phyloP scores from a whole-genome alignment of 2,797 vertebrate species.

The Microctenopoma lineatum region DNA sequence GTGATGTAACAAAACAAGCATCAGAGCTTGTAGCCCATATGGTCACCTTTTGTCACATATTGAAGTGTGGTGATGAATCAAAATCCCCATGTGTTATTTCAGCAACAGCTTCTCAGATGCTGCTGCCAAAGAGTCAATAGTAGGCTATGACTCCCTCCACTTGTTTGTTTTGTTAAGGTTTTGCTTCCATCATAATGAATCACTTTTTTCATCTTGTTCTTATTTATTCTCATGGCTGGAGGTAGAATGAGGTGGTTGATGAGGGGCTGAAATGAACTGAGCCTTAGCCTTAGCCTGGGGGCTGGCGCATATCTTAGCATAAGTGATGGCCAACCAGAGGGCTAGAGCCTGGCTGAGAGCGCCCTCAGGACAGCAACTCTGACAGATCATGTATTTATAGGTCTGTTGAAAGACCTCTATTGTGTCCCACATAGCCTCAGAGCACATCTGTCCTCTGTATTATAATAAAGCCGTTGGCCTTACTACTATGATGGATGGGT shows the following conservation, averaged over 20 bases:
- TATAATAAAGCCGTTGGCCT: slow-evolving; percentile 86
- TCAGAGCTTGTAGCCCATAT: slow-evolving; percentile 4
- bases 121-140: slow-evolving; percentile 61
- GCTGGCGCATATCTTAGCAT: slow-evolving; percentile 86
- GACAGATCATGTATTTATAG: slow-evolving; percentile 89
- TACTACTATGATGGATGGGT: slow-evolving; percentile 84
- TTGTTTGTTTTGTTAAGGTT: slow-evolving; percentile 85
- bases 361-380: slow-evolving; percentile 82
- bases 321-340: slow-evolving; percentile 85
- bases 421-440: slow-evolving; percentile 86
- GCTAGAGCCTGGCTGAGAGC: slow-evolving; percentile 80
- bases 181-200: slow-evolving; percentile 84
- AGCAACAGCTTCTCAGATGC: slow-evolving; percentile 57
- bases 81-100: slow-evolving; percentile 31
- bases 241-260: slow-evolving; percentile 83
- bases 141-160: slow-evolving; percentile 64
- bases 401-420: slow-evolving; percentile 88
- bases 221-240: slow-evolving; percentile 83
- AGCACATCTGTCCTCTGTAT: slow-evolving; percentile 88
- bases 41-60: slow-evolving; percentile 18
- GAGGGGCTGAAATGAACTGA: slow-evolving; percentile 86
- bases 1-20: slow-evolving; percentile 21
- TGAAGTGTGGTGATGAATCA: slow-evolving; percentile 30
- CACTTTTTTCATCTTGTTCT: slow-evolving; percentile 81
- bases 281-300: slow-evolving; percentile 82